Percentiles rank a stretch among this genome's conserved stretches.
Evolutionary conservation across 2,888 invertebrate species (phyloP).

Genomic region (Nephrotoma guestfalica): DNA sequence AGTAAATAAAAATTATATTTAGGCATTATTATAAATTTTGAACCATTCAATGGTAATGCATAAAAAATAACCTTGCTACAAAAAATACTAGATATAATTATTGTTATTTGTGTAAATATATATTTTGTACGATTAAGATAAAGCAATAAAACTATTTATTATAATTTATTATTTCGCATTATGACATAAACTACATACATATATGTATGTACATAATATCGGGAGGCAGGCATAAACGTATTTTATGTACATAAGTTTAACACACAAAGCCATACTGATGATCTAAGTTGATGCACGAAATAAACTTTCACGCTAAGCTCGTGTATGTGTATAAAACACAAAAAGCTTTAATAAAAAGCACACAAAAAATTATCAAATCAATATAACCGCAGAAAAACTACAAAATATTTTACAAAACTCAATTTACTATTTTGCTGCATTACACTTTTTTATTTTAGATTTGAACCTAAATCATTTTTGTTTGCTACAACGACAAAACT

Average conservation of each 20-base stretch:
- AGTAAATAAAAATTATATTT: not conserved
- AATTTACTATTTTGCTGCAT: not conserved
- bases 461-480: not conserved
- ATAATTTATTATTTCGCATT: not conserved
- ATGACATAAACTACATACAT: not conserved
- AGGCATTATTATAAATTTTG: not conserved
- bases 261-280: not conserved
- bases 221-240: not conserved
- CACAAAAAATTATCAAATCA: not conserved
- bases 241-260: too few species aligned
- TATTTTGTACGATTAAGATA: not conserved
- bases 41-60: not conserved
- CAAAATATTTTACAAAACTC: not conserved
- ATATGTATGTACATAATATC: not conserved
- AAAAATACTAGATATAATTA: not conserved
- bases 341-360: not conserved
- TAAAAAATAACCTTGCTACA: not conserved
- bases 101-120: not conserved
- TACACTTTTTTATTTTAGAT: not conserved
- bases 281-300: not conserved
- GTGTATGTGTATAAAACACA: not conserved
- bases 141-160: not conserved
- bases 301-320: not conserved
- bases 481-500: not conserved
- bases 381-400: not conserved